Conservation (phyloP, 2,888 invertebrate species). For the Coleophora flavipennella region DNA sequence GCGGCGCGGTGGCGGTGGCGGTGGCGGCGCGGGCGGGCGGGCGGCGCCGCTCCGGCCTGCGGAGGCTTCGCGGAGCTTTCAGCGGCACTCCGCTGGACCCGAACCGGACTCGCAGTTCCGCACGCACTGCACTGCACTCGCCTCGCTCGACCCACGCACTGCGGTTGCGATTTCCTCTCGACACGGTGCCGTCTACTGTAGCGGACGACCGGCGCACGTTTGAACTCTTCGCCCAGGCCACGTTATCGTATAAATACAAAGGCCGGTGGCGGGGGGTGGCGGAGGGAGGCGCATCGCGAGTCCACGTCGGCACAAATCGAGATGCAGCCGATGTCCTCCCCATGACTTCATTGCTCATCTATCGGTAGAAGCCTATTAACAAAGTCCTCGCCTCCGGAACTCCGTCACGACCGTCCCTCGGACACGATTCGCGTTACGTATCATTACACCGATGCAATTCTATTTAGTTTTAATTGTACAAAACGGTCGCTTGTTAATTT, state of each 20-base stretch:
- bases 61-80: slow-evolving; percentile 70
- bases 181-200: slow-evolving; percentile 58
- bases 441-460: slow-evolving; percentile 31
- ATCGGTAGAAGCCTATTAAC: slow-evolving; percentile 64
- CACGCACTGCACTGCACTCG: slow-evolving; percentile 72
- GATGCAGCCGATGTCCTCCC: slow-evolving; percentile 67
- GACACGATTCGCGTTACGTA: slow-evolving; percentile 39
- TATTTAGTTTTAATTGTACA: slow-evolving; percentile 21
- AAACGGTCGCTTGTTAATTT: slow-evolving; percentile 3
- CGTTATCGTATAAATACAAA: slow-evolving; percentile 71
- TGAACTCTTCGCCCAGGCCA: slow-evolving; percentile 67
- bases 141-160: slow-evolving; percentile 57
- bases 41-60: slow-evolving; percentile 34
- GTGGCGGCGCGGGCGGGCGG: slow-evolving; percentile 32
- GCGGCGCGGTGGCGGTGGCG: slow-evolving; percentile 42
- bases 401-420: slow-evolving; percentile 43
- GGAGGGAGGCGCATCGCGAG: slow-evolving; percentile 64
- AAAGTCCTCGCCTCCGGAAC: slow-evolving; percentile 45
- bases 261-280: slow-evolving; percentile 67
- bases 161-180: slow-evolving; percentile 55
- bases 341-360: slow-evolving; percentile 67
- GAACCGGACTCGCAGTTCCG: slow-evolving; percentile 19
- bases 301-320: slow-evolving; percentile 66
- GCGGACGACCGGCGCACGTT: slow-evolving; percentile 67
- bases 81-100: slow-evolving; percentile 43